Base-by-base conservation (phyloP, 1,140 invertebrate genomes). In the Proctacanthus coquilletti region DNA sequence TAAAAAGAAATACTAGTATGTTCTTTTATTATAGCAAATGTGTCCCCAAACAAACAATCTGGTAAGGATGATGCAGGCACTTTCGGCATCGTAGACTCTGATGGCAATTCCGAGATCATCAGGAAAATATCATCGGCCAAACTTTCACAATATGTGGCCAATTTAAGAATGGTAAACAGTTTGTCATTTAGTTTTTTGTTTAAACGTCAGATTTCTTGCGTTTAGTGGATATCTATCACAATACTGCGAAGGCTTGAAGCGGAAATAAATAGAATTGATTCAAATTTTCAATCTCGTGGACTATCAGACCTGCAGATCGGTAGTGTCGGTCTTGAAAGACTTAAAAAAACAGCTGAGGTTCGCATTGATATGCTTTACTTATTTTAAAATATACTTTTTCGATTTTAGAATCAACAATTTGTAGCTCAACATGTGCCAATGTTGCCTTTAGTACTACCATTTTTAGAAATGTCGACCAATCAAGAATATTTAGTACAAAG, bases 401-500 rank as follows among this genome's bases (percentile, higher is more conserved):
- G 8, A 27, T n/a, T n/a, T n/a, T n/a, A n/a, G 11, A 57, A 69
- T 35, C 54, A 61, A 39, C 53, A 53, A 27, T 70, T 70, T 34
- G 71, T 82, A 33, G 63, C 68, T 23, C 63, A 68, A 18, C 68
- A 72, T 45, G 68, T 84, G 17, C 80, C 80, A 1, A 75, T 73
- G 30, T 53, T 87, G 33, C 69, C 74, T 5, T 62, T 69, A 27
- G 49, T 89, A 3, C 60, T 88, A 10, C 78, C 78, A 1, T 89
- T 85, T 55, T 56, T 89, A 40, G 83, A 87, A 48, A 54, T 83
- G 5, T 76, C 74, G 4, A 67, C 70, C 4, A 83, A 86, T 66
- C 84, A 89, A 50, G 80, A 87, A 55, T 89, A 88, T 61, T 53
- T 88, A 8, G 72, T 84, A 3, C 72, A 74, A 35, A 65, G 84